These are phyloP conservation scores for Vidua chalybeata DNA, from an alignment of 2,113 vertebrate species.

Conservation along the genomic window DNA sequence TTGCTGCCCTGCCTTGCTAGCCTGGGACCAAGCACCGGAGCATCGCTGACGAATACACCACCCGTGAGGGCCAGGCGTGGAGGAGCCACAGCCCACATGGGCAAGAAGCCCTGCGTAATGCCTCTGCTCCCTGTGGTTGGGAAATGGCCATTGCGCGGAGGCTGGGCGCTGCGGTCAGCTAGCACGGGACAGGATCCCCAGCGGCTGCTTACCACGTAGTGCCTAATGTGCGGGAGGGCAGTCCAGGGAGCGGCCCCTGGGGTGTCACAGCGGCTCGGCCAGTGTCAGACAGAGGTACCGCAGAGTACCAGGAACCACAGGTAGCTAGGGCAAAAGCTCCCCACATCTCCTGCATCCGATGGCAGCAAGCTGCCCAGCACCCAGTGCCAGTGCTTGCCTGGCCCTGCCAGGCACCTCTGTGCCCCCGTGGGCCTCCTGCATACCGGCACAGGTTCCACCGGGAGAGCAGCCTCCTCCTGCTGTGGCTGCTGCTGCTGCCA, in stretches of 20 bases:
- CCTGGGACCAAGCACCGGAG: not conserved
- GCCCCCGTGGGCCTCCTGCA: not conserved
- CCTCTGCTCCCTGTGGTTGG: not conserved
- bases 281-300: rapidly evolving
- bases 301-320: not conserved
- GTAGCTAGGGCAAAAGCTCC: not conserved
- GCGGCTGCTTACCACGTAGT: rapidly evolving
- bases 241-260: not conserved
- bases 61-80: not conserved
- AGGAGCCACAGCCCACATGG: not conserved
- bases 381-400: not conserved
- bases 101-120: not conserved
- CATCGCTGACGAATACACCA: not conserved
- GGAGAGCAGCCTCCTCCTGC: not conserved
- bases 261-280: not conserved
- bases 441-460: rapidly evolving
- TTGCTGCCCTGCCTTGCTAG: not conserved
- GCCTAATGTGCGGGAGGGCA: not conserved
- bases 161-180: not conserved
- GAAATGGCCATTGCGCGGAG: not conserved
- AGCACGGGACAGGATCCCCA: not conserved
- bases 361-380: not conserved
- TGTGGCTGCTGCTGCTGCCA: slow-evolving; percentile 13
- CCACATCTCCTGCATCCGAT: not conserved
- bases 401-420: not conserved